Base-by-base conservation (phyloP, 2,113 vertebrate species). In the Xyliphius kryptos region DNA sequence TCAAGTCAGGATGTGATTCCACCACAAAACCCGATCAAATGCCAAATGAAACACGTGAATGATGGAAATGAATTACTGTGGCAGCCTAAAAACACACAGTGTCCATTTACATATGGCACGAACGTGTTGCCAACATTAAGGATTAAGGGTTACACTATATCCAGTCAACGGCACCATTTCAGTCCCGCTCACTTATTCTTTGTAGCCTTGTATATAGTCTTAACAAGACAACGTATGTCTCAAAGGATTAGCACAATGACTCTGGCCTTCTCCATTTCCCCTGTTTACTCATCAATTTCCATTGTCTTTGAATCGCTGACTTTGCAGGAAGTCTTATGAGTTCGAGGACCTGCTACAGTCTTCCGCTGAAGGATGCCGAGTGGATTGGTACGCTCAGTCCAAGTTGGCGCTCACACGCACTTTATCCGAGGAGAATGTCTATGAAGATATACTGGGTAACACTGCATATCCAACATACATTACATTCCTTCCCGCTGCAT, bases 381-480 rank as follows among this genome's bases (percentile, higher is more conserved):
- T 89, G 63, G 92, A 97, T 76, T 94, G 93, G 92, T 94, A 93
- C 0, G 91, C 94, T 17, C 93, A 94, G 81, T 91, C 92, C 32
- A 91, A 91, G 79, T 77, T 95, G 83, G 90, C 91, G 41, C 87
- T 95, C 44, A 88, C 92, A 70, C 91, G 92, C 90, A 96, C 95
- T 89, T 91, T 97, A 89, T 97, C 96, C 0, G 93, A 97, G 73
- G 96, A 97, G 77, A 98, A 98, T 43, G 80, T 98, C 84, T 98
- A 98, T 0, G 95, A 98, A 75, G 96, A 98, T 81, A 97, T 98
- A 61, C 82, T 94, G 73, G 96, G 96, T 98, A 91, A 87, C 9
- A 6, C 10, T 6, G 13, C n/a, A n/a, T n/a, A n/a, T n/a, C n/a
- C n/a, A n/a, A n/a, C n/a, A n/a, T n/a, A n/a, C n/a, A n/a, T n/a